Evolutionary conservation across 2,888 invertebrate species (phyloP).

Genomic region (Himalopsyche anomala): DNA sequence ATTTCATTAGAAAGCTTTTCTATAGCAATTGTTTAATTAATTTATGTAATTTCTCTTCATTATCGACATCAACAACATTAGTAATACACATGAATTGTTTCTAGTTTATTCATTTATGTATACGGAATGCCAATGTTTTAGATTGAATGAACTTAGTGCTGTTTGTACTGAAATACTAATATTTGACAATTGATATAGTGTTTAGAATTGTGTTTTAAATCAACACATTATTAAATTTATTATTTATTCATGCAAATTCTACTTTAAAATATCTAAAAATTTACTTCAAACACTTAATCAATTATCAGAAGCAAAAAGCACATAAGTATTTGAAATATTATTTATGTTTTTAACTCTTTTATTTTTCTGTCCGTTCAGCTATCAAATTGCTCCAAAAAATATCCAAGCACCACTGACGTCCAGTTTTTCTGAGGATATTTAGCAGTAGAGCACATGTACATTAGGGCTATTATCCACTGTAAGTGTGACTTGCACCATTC

Average conservation of each 20-base stretch:
- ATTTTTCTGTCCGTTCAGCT: slow-evolving; percentile 73
- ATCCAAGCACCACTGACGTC: slow-evolving; percentile 66
- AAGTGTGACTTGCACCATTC: slow-evolving; percentile 61
- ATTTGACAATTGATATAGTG: slow-evolving; percentile 6
- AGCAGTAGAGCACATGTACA: slow-evolving; percentile 63
- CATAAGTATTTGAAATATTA: slow-evolving; percentile 44
- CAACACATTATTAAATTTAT: neutral
- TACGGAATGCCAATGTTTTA: slow-evolving; percentile 23
- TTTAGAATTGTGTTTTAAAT: neutral
- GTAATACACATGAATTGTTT: neutral
- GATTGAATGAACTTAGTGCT: slow-evolving; percentile 31
- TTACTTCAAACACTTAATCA: neutral
- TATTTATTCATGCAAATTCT: neutral
- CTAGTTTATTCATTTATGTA: slow-evolving; percentile 3
- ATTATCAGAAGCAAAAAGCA: slow-evolving; percentile 40
- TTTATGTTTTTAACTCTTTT: slow-evolving; percentile 68
- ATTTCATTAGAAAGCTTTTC: slow-evolving; percentile 17
- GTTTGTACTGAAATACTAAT: slow-evolving; percentile 1
- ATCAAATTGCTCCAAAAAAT: slow-evolving; percentile 78
- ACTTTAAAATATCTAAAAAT: neutral
- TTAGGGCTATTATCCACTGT: slow-evolving; percentile 64
- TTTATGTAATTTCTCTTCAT: neutral
- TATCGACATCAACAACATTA: neutral
- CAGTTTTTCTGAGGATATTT: slow-evolving; percentile 61
- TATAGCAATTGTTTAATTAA: neutral